A percentile compares a stretch with the other conserved stretches of the same genome.
These are phyloP conservation scores for Diplazon laetatorius DNA, from an alignment of 2,888 invertebrate genomes.

Conservation along the genomic window DNA sequence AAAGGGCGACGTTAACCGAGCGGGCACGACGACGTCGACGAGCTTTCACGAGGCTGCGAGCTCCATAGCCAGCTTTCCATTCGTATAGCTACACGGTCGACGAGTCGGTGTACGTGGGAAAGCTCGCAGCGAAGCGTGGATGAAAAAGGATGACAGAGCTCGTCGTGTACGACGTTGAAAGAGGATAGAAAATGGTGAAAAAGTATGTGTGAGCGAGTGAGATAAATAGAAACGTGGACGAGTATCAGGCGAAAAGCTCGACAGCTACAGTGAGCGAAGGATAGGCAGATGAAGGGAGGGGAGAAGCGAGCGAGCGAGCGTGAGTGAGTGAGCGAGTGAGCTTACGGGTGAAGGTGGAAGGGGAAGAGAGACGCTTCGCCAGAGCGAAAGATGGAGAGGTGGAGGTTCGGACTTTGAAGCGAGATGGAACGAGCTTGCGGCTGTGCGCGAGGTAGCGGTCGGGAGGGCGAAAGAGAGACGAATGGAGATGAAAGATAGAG, in stretches of 20 bases:
- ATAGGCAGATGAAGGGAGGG: conserved; percentile 45
- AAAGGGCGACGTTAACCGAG: conserved; percentile 63
- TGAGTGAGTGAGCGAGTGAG: conserved; percentile 57
- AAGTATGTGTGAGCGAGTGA: conserved; percentile 26
- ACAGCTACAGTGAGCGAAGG: conserved; percentile 49
- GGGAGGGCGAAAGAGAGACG: conserved; percentile 39
- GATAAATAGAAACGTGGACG: conserved; percentile 38
- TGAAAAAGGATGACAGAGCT: conserved; percentile 35
- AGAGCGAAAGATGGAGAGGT: conserved; percentile 53
- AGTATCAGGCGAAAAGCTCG: conserved; percentile 38
- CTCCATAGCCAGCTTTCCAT: conserved; percentile 35
- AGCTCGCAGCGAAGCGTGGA: conserved; percentile 30
- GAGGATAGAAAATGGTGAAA: conserved; percentile 30
- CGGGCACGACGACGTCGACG: conserved; percentile 60
- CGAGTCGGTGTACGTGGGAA: conserved; percentile 23
- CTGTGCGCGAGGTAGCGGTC: conserved; percentile 46
- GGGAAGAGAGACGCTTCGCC: conserved; percentile 47
- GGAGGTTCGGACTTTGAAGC: conserved; percentile 63
- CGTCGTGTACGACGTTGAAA: conserved; percentile 36
- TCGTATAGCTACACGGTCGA: conserved; percentile 5
- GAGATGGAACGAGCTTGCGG: conserved; percentile 56
- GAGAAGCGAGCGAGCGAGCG: too few relatives aligned
- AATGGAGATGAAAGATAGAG: conserved; percentile 44
- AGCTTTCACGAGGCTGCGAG: conserved; percentile 62
- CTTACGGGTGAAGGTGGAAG: conserved; percentile 53